Evolutionary conservation across 2,888 invertebrate genomes (phyloP), one percentile per base, ranked within the genome.

Genomic region (Flabesymbios commensalis): DNA sequence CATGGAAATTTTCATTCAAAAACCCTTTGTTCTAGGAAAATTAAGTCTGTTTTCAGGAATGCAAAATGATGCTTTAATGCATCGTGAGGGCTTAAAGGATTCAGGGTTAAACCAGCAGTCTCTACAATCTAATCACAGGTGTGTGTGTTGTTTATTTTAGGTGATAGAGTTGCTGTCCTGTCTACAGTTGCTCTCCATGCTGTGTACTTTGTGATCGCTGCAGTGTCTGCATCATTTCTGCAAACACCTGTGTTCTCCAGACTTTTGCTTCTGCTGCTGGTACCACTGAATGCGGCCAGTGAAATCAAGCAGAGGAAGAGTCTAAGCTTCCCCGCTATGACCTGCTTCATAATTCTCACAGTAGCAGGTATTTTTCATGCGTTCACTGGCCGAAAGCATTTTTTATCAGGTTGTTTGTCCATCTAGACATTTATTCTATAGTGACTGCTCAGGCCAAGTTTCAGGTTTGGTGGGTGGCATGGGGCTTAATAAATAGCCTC

Each of bases 181-280:
- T 70, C 72, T 22, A 72, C 73, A 42, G 72, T 74, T 29, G 71
- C 73, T 1, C 67, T 75, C 29, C 78, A 79, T 61, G 56, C 76
- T 5, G 66, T 71, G n/a, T 79, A 77, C 67, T 74, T 78, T 58
- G 66, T 79, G 43, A 64, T 77, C 62, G 72, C 74, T 31, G 75
- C 74, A 17, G 63, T 78, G 17, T 67, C 75, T 3, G 74, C 74
- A 3, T 68, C 77, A n/a, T 78, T 78, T 63, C 73, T 79, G 31
- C 74, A 77, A 55, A 69, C 75, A 0, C 77, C 78, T 0, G 41
- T 70, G 26, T 63, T 74, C 31, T 72, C 76, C 10, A 69, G 78
- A 7, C 58, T 76, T 5, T 49, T 72, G 3, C 64, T 78, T 41
- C 68, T 79, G 53, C 54, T 73, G 14, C 67, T 77, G 1, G 74